A percentile compares a stretch with the other conserved stretches of the same genome.
These are phyloP conservation scores for Falcaria lacertinaria DNA, from an alignment of 2,888 invertebrate genomes.

Conservation along the genomic window DNA sequence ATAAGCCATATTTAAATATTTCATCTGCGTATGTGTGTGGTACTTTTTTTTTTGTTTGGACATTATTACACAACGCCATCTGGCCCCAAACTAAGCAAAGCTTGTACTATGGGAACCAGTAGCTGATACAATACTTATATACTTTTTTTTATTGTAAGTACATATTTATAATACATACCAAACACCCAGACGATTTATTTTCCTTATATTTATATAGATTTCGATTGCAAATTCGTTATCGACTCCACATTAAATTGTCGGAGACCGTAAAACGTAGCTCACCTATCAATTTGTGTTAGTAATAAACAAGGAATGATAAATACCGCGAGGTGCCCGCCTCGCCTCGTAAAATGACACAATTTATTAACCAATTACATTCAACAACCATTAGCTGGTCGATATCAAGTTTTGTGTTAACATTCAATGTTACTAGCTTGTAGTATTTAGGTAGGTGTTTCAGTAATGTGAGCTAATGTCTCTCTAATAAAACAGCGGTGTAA, in stretches of 20 bases:
- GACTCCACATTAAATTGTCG: background rate
- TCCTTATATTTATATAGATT: no score
- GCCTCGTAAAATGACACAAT: conserved; percentile 13
- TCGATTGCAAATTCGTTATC: background rate
- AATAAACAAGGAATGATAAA: conserved; percentile 6
- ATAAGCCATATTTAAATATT: no score
- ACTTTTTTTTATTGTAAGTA: no score
- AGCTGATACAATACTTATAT: no score
- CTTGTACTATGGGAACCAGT: no score
- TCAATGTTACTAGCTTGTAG: background rate
- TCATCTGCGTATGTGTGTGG: no score
- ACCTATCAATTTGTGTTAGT: conserved; percentile 7
- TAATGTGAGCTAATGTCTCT: background rate
- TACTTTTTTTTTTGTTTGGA: no score
- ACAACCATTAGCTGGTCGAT: conserved; percentile 10
- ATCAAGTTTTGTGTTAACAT: background rate
- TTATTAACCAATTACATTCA: conserved; percentile 19
- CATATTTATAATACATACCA: no score
- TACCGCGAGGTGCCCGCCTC: conserved; percentile 3
- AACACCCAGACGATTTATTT: no score
- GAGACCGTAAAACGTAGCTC: conserved; percentile 6
- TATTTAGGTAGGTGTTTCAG: background rate
- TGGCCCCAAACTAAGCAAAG: no score
- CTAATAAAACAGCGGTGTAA: no score
- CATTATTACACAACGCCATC: no score